Conservation (phyloP, 2,797 vertebrate genomes). For the Sebastes taczanowskii region DNA sequence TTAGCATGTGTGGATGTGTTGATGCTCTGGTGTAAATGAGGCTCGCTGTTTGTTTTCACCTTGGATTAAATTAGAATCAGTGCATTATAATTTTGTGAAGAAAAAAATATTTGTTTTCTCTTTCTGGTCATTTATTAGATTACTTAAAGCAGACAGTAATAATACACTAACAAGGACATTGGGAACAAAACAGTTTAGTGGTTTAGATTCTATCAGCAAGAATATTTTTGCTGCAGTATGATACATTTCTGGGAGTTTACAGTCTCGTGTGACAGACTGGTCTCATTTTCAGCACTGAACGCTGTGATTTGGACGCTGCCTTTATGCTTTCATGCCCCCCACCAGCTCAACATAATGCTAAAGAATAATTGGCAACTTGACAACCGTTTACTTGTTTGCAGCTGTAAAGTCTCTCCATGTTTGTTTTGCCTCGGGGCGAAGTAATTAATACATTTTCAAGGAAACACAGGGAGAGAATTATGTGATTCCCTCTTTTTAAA, state of each 20-base stretch:
- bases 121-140: not conserved
- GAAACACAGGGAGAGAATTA: not conserved
- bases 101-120: not conserved
- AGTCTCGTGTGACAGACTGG: not conserved
- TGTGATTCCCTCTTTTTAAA: not conserved
- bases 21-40: conserved; percentile 18
- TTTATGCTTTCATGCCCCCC: not conserved
- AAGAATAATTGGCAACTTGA: conserved; percentile 25
- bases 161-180: not conserved
- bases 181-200: not conserved
- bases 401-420: not conserved
- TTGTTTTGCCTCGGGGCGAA: conserved; percentile 6
- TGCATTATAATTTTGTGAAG: not conserved
- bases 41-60: not conserved
- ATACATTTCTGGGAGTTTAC: not conserved
- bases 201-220: not conserved
- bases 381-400: not conserved
- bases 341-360: not conserved
- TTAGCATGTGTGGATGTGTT: conserved; percentile 17
- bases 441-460: not conserved
- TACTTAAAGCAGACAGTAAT: not conserved
- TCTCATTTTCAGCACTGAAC: not conserved
- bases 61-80: conserved; percentile 11
- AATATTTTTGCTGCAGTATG: conserved; percentile 2
- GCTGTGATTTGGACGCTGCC: not conserved